A percentile compares a stretch with the other conserved stretches of the same genome.
Evolutionary conservation across 2,888 invertebrate species (phyloP).

Genomic region (Chrysodeixis includens): DNA sequence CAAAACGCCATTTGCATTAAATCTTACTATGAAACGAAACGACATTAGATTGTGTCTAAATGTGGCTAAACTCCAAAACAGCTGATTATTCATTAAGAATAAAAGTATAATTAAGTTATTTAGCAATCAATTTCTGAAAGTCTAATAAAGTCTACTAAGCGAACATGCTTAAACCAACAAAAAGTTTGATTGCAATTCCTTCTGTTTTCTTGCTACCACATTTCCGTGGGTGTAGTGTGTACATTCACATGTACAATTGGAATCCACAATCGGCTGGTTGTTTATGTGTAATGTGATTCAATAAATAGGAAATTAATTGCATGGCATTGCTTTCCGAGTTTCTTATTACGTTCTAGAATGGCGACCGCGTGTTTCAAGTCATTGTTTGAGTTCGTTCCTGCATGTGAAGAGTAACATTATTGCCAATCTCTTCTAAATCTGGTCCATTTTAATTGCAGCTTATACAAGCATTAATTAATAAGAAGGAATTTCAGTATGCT

Average conservation of each 20-base stretch:
- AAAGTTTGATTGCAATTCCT: constrained; percentile 33
- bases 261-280: constrained; percentile 27
- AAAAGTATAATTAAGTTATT: not conserved
- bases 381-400: constrained; percentile 68
- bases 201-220: constrained; percentile 14
- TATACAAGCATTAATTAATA: constrained; percentile 60
- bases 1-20: not conserved
- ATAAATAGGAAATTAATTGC: constrained; percentile 63
- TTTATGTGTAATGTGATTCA: constrained; percentile 47
- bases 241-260: constrained; percentile 16
- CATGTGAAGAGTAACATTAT: constrained; percentile 63
- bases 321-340: constrained; percentile 60
- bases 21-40: not conserved
- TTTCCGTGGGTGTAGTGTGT: constrained; percentile 21
- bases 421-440: constrained; percentile 67
- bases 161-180: constrained; percentile 19
- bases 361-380: constrained; percentile 58
- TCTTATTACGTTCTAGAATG: constrained; percentile 60
- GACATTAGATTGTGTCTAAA: not conserved
- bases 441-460: constrained; percentile 56
- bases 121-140: too few species aligned
- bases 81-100: not conserved
- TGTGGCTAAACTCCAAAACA: not conserved
- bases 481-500: constrained; percentile 65
- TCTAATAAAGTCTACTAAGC: constrained; percentile 24